Base-by-base conservation (phyloP, 2,888 invertebrate genomes). In the Euclidia mi region DNA sequence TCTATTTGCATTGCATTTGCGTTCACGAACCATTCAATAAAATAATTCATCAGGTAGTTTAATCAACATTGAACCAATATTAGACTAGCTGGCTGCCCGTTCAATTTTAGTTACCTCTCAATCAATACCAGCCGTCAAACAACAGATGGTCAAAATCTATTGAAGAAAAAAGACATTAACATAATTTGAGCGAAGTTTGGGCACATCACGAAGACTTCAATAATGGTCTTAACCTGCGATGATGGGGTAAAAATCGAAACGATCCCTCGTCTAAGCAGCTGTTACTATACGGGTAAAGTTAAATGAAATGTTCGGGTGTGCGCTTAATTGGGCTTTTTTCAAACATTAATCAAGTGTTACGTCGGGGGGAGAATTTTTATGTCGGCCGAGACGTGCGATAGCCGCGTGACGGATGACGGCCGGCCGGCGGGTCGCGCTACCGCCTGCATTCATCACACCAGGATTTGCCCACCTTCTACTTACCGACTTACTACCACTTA, bases 321-420 rank as follows among this genome's bases (percentile, higher is more conserved):
- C 77, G 83, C 89, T 91, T 93, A 94, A 94, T 93, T 91, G 93
- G 92, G 87, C 85, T 88, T 93, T 92, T 90, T 93, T 92, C 83
- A 85, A 89, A 88, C 93, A 94, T 94, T 93, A 92, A 94, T 94
- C 93, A 93, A 91, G 88, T 85, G 85, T 79, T 81, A 81, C 84
- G 84, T 83, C 80, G 78, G 82, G 84, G 90, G 91, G 89, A 85
- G 87, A 89, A 91, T 91, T 92, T 92, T 91, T 91, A 88, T 82
- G 89, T 87, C 84, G 83, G 74, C 53, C 74, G 71, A 76, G 83
- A 77, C 82, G 81, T 72, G 83, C 81, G 87, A 85, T 84, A 82
- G 80, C 71, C 75, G 70, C 70, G 84, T 92, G 92, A 92, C 91
- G 81, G 82, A 92, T 91, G 89, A 82, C 75, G 79, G 65, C 73